Base-by-base conservation (phyloP, 1,140 invertebrate genomes). In the Papilio xuthus region DNA sequence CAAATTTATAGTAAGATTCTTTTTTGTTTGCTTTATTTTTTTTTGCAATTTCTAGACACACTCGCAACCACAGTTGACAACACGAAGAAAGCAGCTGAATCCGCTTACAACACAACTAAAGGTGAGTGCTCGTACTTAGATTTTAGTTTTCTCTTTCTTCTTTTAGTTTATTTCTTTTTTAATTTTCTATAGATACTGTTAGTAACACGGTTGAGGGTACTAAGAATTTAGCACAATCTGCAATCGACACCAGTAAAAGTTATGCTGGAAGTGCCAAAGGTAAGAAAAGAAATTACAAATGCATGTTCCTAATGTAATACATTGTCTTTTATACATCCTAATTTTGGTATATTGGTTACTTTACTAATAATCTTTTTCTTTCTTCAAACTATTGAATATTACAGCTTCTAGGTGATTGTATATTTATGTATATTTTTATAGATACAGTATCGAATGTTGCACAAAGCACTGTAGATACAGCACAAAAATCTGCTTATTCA, bases 31-130 rank as follows among this genome's bases (percentile, higher is more conserved):
- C 44, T 71, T 77, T 79, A 75, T 70, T 50, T 78, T 81, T 84
- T 85, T 84, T 82, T 77, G 42, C 74, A 63, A 76, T 72, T 78
- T 80, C 10, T 92, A 94, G 92, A 94, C 83, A 92, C 91, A 79
- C 15, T 94, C 53, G 84, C 90, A n/a, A 89, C 88, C 20, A 89
- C 91, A 44, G 88, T 86, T 78, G 92, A 93, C 75, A 93, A 89
- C 73, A 90, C 92, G 56, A 93, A 90, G 83, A 94, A 90, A 78
- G 87, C 89, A 13, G 90, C 91, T 2, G 92, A 91, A 75, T 85
- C 89, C 8, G 90, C 90, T 10, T 81, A 81, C 53, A 89, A 88
- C 79, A 80, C 89, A 77, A 84, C 90, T 6, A 91, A 88, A 90
- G 89, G 90, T 87, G 82, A 82, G 80, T 56, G 63, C 32, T 63